phyloP scores from a whole-genome alignment of 1,140 invertebrate genomes.

The Achroia grisella region DNA sequence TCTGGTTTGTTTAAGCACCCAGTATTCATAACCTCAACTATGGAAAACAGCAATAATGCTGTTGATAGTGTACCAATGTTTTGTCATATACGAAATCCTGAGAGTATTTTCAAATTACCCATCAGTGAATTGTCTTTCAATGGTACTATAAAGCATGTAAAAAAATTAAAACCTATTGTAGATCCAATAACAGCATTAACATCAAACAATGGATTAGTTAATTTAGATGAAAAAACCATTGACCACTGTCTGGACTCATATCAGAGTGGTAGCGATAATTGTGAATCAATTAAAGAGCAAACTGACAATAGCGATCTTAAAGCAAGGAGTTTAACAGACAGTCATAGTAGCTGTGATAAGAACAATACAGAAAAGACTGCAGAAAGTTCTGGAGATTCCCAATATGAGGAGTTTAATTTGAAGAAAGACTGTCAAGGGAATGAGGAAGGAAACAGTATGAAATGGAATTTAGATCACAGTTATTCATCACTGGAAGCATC shows the following conservation, averaged over 20 bases:
- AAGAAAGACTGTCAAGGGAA: conserved; percentile 19
- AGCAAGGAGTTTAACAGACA: conserved; percentile 13
- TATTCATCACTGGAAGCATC: conserved; percentile 61
- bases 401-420: conserved; percentile 35
- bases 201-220: conserved; percentile 26
- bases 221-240: conserved; percentile 27
- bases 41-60: conserved; percentile 72
- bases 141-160: conserved; percentile 65
- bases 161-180: conserved; percentile 63
- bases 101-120: conserved; percentile 63
- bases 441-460: conserved; percentile 32
- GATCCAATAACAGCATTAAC: conserved; percentile 55
- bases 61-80: conserved; percentile 61
- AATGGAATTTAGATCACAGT: conserved; percentile 56
- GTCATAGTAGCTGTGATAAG: conserved; percentile 26
- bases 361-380: conserved; percentile 22
- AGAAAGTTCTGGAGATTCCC: conserved; percentile 37
- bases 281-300: conserved; percentile 4
- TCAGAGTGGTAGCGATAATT: conserved; percentile 9
- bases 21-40: conserved; percentile 60
- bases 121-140: conserved; percentile 67
- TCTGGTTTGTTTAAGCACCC: conserved; percentile 38
- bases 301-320: neutral
- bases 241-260: conserved; percentile 4
- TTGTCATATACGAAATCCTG: conserved; percentile 35